Evolutionary conservation across 2,113 vertebrate genomes (phyloP).

Genomic region (Nycticryphes semicollaris): DNA sequence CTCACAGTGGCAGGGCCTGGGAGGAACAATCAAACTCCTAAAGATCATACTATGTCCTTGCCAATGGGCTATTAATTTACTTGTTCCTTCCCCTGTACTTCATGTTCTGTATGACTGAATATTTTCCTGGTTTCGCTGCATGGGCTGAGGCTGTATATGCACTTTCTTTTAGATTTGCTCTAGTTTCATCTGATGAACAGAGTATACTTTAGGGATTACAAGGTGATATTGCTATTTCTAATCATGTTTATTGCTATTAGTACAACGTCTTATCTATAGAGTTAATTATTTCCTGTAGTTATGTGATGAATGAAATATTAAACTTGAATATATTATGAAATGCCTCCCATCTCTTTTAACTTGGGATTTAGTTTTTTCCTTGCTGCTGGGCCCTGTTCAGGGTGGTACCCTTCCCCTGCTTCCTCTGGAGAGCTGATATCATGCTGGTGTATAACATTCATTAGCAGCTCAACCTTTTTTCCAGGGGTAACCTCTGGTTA

Average conservation of each 20-base stretch:
- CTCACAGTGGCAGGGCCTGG: neutral
- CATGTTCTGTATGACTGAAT: neutral
- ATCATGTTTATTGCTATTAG: neutral
- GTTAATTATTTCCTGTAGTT: slow-evolving; percentile 34
- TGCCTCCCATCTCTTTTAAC: neutral
- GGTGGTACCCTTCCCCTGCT: slow-evolving; percentile 7
- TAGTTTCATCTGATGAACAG: neutral
- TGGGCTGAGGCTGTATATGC: neutral
- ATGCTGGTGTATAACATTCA: neutral
- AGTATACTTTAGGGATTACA: neutral
- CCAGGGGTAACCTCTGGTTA: neutral
- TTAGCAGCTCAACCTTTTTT: slow-evolving; percentile 23
- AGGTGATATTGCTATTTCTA: neutral
- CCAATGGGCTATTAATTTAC: neutral
- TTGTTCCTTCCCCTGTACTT: neutral
- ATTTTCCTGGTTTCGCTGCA: neutral
- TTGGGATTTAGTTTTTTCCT: neutral
- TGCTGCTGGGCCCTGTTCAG: neutral
- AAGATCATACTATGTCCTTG: neutral
- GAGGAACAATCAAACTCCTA: neutral
- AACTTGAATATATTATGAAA: neutral
- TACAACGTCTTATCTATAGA: neutral
- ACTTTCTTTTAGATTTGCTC: neutral
- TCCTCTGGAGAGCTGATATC: slow-evolving; percentile 38
- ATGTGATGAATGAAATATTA: neutral